Conservation (phyloP, 2,113 vertebrate species). For the Chionis minor region DNA sequence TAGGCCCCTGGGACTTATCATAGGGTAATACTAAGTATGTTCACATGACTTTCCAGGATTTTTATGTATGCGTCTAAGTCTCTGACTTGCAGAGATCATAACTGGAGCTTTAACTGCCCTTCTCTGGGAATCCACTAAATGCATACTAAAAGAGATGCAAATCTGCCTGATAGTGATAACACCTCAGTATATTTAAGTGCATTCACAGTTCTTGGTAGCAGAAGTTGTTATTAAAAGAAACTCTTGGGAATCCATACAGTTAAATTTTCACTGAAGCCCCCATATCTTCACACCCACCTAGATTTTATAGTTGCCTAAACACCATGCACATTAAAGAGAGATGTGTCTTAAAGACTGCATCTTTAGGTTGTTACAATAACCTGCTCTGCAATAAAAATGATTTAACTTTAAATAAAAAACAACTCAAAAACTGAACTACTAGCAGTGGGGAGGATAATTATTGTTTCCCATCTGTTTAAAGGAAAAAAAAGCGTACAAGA, state of each 20-base stretch:
- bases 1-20: not conserved
- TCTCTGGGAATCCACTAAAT: not conserved
- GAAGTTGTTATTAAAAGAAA: not conserved
- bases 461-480: not conserved
- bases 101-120: not conserved
- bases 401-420: not conserved
- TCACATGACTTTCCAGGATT: not conserved
- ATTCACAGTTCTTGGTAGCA: not conserved
- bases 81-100: not conserved
- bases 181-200: not conserved
- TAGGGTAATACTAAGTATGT: not conserved
- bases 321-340: not conserved
- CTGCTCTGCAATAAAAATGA: not conserved
- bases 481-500: not conserved
- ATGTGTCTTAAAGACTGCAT: not conserved
- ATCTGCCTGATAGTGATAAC: not conserved
- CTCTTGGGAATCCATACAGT: not conserved
- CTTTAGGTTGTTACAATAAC: not conserved
- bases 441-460: not conserved
- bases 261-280: not conserved
- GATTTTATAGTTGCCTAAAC: not conserved
- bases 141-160: not conserved
- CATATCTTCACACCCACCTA: not conserved
- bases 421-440: not conserved
- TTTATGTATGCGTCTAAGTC: not conserved